Conservation (phyloP, 2,113 vertebrate genomes). For the Rafetus swinhoei region DNA sequence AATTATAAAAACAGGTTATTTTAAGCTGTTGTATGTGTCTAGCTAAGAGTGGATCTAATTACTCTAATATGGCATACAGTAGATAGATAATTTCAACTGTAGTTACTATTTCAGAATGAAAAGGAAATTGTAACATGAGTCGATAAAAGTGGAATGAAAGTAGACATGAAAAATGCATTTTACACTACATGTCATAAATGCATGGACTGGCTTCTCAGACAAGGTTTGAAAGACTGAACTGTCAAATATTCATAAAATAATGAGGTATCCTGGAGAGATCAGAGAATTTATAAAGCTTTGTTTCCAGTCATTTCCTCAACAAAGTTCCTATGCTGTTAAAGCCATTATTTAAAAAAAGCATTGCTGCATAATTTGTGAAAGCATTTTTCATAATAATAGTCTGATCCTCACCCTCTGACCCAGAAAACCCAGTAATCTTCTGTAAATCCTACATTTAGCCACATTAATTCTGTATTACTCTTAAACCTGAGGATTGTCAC, state of each 20-base stretch:
- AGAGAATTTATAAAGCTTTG: constrained; percentile 9
- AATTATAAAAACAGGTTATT: neutral
- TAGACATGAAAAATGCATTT: neutral
- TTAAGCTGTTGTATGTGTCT: neutral
- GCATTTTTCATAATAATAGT: neutral
- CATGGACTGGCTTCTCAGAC: constrained; percentile 1
- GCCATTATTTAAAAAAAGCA: neutral
- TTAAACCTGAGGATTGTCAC: neutral
- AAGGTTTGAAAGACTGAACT: constrained; percentile 26
- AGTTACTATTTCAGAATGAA: neutral
- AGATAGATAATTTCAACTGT: neutral
- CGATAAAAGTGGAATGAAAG: neutral
- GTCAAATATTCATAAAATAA: constrained; percentile 44
- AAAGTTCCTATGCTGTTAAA: neutral
- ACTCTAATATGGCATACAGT: neutral
- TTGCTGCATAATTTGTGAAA: neutral
- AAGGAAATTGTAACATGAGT: neutral
- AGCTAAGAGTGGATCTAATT: neutral
- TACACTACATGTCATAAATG: neutral
- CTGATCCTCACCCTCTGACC: neutral
- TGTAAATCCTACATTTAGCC: neutral
- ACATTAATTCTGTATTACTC: neutral
- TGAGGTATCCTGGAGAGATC: constrained; percentile 49
- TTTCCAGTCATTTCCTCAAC: constrained; percentile 11
- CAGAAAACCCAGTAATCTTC: neutral